Conservation (phyloP, 1,140 invertebrate genomes). For the Acyrthosiphon pisum region DNA sequence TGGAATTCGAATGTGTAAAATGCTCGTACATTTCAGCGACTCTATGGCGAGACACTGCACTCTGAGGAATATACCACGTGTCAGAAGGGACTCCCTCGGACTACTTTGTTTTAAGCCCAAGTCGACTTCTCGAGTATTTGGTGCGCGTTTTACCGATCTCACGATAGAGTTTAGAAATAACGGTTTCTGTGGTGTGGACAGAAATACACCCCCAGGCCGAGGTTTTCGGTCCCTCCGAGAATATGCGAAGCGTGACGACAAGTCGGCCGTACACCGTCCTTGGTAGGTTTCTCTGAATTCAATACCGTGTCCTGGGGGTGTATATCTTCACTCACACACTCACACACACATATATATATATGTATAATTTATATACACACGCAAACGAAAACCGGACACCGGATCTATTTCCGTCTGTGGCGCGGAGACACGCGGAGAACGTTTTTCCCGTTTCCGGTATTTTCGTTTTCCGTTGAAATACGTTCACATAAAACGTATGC, state of each 20-base stretch:
- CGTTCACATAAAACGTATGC: background rate
- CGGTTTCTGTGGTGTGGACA: background rate
- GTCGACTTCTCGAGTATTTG: background rate
- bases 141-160: background rate
- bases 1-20: background rate
- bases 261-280: background rate
- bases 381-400: constrained; percentile 46
- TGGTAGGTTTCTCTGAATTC: background rate
- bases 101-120: background rate
- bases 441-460: constrained; percentile 48
- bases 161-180: background rate
- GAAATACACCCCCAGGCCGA: background rate
- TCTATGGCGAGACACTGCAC: too few species aligned
- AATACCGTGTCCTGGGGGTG: constrained; percentile 4
- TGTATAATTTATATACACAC: background rate
- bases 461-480: background rate
- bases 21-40: too few species aligned
- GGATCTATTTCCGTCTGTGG: constrained; percentile 36
- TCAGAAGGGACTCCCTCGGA: background rate
- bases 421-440: constrained; percentile 20
- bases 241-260: background rate
- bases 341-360: background rate
- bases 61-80: background rate
- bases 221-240: background rate
- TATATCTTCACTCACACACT: background rate